Evolutionary conservation across 35 echinoderm and acorn worm species (phyloP).

Genomic region (Strongylocentrotus purpuratus): DNA sequence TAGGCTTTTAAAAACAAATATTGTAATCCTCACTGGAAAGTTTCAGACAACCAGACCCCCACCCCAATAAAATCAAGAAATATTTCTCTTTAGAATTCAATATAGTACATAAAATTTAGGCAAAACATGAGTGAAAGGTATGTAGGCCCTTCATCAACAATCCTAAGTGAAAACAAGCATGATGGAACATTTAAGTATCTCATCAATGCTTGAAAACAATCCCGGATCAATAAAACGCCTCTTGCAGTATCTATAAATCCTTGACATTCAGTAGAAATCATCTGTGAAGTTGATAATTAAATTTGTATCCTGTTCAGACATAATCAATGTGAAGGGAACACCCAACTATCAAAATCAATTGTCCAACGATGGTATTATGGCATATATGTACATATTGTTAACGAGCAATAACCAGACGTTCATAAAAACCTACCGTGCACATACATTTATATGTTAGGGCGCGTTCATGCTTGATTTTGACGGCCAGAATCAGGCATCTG

Average conservation of each 20-base stretch:
- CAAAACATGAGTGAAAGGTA: no score
- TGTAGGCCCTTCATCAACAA: no score
- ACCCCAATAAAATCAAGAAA: background rate
- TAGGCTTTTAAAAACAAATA: background rate
- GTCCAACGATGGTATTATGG: background rate
- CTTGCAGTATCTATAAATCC: background rate
- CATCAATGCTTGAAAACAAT: background rate
- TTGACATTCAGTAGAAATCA: background rate
- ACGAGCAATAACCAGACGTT: no score
- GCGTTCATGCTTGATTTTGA: no score
- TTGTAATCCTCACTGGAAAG: background rate
- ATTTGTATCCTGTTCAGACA: background rate
- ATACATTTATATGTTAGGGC: no score
- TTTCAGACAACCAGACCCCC: background rate
- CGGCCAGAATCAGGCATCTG: no score
- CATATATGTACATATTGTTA: background rate
- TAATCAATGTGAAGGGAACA: background rate
- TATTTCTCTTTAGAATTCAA: background rate
- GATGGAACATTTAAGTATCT: background rate
- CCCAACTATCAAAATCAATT: background rate
- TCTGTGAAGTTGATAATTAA: background rate
- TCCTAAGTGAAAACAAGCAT: no score
- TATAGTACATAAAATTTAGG: no score
- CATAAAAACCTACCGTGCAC: no score
- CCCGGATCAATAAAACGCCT: background rate